phyloP scores from a whole-genome alignment of 2,113 vertebrate species.

The Pelmatolapia mariae region DNA sequence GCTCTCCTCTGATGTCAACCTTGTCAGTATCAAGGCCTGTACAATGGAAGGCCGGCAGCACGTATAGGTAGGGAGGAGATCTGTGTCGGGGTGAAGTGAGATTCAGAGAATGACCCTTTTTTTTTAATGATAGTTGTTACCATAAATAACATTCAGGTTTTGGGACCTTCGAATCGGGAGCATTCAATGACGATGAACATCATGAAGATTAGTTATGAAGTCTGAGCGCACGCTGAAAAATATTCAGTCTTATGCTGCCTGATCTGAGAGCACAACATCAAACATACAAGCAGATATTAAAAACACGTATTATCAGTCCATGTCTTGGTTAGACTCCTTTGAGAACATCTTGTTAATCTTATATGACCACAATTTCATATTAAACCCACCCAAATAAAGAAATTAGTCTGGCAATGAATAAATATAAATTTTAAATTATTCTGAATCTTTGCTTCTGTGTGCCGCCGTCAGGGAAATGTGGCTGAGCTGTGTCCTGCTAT shows the following conservation, averaged over 20 bases:
- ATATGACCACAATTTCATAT: background rate
- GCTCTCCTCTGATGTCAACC: slow-evolving; percentile 78
- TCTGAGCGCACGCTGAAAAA: background rate
- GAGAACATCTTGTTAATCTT: background rate
- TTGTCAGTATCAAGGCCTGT: slow-evolving; percentile 77
- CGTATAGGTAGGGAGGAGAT: slow-evolving; percentile 28
- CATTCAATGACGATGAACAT: background rate
- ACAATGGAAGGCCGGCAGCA: slow-evolving; percentile 61
- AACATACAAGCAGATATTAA: background rate
- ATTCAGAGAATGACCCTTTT: slow-evolving; percentile 33
- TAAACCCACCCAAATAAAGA: background rate
- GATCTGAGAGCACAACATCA: background rate
- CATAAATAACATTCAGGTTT: slow-evolving; percentile 42
- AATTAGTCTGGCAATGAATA: background rate
- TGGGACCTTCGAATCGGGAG: background rate
- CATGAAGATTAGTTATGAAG: background rate
- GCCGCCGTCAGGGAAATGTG: background rate
- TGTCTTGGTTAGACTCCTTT: background rate
- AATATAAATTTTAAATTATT: background rate
- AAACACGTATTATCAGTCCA: background rate
- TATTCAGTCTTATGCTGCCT: background rate
- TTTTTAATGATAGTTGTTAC: slow-evolving; percentile 31
- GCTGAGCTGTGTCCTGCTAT: background rate
- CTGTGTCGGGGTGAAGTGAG: slow-evolving; percentile 21
- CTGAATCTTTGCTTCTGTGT: background rate